Percentiles rank a stretch among this genome's conserved stretches.
Conservation (phyloP, 2,888 invertebrate genomes). For the Eupithecia abbreviata region DNA sequence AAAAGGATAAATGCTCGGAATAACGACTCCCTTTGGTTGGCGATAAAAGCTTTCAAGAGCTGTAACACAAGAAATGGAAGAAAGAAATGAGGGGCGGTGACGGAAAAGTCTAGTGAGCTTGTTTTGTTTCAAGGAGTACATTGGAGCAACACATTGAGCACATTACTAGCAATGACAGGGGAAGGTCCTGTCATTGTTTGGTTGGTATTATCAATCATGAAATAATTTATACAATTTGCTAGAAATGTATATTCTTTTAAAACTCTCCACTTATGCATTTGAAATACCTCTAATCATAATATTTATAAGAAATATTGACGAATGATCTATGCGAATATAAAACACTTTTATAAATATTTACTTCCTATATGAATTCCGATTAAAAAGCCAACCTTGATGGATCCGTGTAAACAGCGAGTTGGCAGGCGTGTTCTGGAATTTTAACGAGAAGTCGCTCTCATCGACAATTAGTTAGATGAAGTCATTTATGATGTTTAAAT, state of each 20-base stretch:
- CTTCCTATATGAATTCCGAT: constrained; percentile 51
- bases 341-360: constrained; percentile 32
- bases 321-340: not conserved
- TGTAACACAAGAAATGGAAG: not conserved
- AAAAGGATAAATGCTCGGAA: not conserved
- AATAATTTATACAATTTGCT: not conserved
- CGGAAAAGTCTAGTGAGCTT: not conserved
- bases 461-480: constrained; percentile 59
- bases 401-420: constrained; percentile 58
- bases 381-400: constrained; percentile 59
- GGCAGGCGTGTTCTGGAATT: constrained; percentile 64
- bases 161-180: too few species aligned
- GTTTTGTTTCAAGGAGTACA: not conserved
- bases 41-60: not conserved
- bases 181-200: not conserved
- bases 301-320: not conserved
- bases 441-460: constrained; percentile 63
- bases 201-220: not conserved
- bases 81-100: not conserved
- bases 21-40: not conserved
- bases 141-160: too few species aligned
- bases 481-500: constrained; percentile 50
- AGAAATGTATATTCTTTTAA: not conserved
- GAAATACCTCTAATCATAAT: not conserved
- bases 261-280: not conserved